phyloP scores from a whole-genome alignment of 1,140 invertebrate species.

The Ceratitis capitata region DNA sequence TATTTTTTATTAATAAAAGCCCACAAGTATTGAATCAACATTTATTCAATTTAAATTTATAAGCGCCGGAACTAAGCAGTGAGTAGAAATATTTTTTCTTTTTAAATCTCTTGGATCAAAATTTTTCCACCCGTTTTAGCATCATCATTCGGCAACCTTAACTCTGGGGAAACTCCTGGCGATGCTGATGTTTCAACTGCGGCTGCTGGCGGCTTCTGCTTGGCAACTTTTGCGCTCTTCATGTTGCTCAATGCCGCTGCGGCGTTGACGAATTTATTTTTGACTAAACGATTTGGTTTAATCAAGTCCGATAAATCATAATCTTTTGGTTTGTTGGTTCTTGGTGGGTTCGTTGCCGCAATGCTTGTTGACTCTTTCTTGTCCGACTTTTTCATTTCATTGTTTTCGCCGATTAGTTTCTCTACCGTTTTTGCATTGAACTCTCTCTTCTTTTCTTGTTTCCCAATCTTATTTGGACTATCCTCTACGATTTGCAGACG shows the following conservation, averaged over 20 bases:
- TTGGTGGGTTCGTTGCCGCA: neutral
- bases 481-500: conserved; percentile 35
- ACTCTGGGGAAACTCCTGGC: neutral
- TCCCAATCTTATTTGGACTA: neutral
- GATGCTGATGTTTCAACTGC: neutral
- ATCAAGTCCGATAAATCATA: conserved; percentile 60
- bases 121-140: conserved; percentile 3
- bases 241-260: conserved; percentile 40
- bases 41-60: neutral
- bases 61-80: too few species aligned
- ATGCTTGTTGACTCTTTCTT: neutral
- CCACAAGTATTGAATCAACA: too few species aligned
- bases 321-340: conserved; percentile 46
- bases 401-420: neutral
- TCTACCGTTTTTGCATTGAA: neutral
- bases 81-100: too few species aligned
- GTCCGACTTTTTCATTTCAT: neutral
- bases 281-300: conserved; percentile 59
- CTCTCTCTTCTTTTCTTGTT: neutral
- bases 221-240: neutral
- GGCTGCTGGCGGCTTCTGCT: neutral
- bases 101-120: conserved; percentile 40
- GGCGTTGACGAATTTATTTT: conserved; percentile 54
- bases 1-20: too few species aligned
- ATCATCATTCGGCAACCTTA: neutral